Evolutionary conservation across 2,888 invertebrate species (phyloP), one percentile per base, ranked within the genome.

Genomic region (Platynereis dumerilii): DNA sequence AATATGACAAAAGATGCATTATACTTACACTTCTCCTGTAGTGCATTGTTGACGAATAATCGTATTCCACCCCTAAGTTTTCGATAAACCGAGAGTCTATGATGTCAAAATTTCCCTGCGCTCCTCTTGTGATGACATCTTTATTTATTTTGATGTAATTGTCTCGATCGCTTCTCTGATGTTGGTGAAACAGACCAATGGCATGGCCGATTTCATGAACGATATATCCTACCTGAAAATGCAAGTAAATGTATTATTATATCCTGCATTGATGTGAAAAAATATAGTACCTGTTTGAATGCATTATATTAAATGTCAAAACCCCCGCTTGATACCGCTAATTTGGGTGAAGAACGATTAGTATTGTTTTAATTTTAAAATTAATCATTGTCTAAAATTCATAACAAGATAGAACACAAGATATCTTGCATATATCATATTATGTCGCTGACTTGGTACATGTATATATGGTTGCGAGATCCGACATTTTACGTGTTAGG

Each of bases 181-280:
- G 71, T 28, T 73, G 71, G 53, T 69, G 68, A 44, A 67, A 59
- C 52, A 70, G 44, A 29, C 73, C 71, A 20, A 73, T 53, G 0
- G 70, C 59, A 42, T 72, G 72, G n/a, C 66, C 70, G 3, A 73
- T 68, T 60, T 71, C 71, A 44, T 71, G 71, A 3, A 69, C 69
- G 15, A 69, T 59, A 27, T 44, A 42, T 2, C 42, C 64, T 1
- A 53, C 12, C 63, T 63, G 57, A 1, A 44, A 45, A 39, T n/a
- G 22, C 5, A 29, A 22, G 7, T 20, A 20, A 26, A 28, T 24
- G 17, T 22, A 15, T 17, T n/a, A 10, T 52, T 52, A 52, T 17
- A n/a, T 17, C 12, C 12, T 15, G 10, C 20, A 52, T n/a, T 7
- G 20, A 52, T 10, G 53, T 17, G 20, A 12, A n/a, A 52, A 15